phyloP scores from a whole-genome alignment of 2,797 vertebrate species.

The Leuciscus waleckii region DNA sequence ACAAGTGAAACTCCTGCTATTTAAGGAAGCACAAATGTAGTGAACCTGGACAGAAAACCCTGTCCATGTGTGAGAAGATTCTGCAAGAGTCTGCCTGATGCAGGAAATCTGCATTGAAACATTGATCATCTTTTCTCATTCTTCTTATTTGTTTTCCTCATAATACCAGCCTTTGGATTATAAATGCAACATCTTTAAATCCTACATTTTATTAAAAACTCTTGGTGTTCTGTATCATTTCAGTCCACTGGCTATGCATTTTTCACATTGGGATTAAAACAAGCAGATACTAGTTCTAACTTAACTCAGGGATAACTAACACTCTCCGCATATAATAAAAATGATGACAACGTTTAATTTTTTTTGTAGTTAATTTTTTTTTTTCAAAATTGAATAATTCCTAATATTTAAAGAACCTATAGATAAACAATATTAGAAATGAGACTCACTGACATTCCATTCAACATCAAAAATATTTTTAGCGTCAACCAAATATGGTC shows the following conservation, averaged over 20 bases:
- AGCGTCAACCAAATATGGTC: neutral
- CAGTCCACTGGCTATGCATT: neutral
- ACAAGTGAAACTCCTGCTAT: slow-evolving; percentile 2
- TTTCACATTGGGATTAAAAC: neutral
- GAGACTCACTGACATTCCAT: slow-evolving; percentile 27
- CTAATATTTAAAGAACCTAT: neutral
- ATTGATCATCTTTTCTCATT: neutral
- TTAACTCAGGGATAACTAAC: slow-evolving; percentile 29
- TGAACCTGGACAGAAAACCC: neutral
- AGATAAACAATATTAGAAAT: neutral
- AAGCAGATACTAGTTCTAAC: neutral
- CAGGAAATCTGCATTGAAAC: neutral
- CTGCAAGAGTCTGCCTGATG: neutral
- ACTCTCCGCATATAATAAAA: neutral
- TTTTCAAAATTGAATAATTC: neutral
- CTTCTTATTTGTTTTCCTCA: neutral
- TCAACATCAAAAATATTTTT: neutral
- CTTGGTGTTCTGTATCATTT: neutral
- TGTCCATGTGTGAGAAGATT: neutral
- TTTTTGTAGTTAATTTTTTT: neutral
- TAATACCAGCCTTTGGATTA: slow-evolving; percentile 18
- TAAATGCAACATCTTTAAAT: neutral
- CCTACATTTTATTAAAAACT: neutral
- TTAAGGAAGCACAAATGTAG: slow-evolving; percentile 28
- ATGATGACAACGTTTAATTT: neutral